Base-by-base conservation (phyloP, 2,113 vertebrate species). In the Eulemur rufifrons region DNA sequence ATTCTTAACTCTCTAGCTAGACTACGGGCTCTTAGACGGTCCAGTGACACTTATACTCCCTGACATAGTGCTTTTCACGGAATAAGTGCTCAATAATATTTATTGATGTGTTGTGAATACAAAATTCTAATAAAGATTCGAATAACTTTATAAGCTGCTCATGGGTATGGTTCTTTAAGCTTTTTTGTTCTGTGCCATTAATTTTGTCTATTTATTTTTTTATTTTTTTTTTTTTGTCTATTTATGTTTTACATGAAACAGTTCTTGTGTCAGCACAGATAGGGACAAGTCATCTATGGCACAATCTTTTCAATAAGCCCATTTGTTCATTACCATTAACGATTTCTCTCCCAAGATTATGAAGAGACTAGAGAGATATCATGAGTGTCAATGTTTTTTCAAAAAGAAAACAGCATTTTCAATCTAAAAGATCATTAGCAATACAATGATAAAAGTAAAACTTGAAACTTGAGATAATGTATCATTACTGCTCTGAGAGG, bases 401-500 rank as follows among this genome's bases (percentile, higher is more conserved):
- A 45, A 73, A 90, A 97, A 86, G 56, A 96, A 97, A 95, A 69
- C 45, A 92, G 50, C 64, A n/a, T 89, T 96, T 95, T 97, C 89
- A 82, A 88, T 97, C 91, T 85, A 85, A 96, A 92, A 93, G 56
- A 93, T 96, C 95, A 96, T 97, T 94, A 96, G 42, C 1, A 37
- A 89, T 85, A 89, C 34, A 78, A 82, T 80, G 80, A 93, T 85
- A 69, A 96, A 95, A 98, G 89, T 87, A 92, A 95, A 96, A 95
- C 86, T 87, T 94, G 89, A 93, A 97, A 94, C 89, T 89, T 69
- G 45, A 86, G 73, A 91, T 87, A 96, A 87, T 96, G 37, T 84
- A 89, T 97, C 95, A 94, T 97, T 93, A 85, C 45, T 92, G 64
- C 59, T 96, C 96, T 96, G 78, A 98, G 96, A 95, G 78, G 95